Percentiles rank a stretch among this genome's conserved stretches.
phyloP scores from a whole-genome alignment of 1,140 invertebrate genomes.

The Schmidtea mediterranea region DNA sequence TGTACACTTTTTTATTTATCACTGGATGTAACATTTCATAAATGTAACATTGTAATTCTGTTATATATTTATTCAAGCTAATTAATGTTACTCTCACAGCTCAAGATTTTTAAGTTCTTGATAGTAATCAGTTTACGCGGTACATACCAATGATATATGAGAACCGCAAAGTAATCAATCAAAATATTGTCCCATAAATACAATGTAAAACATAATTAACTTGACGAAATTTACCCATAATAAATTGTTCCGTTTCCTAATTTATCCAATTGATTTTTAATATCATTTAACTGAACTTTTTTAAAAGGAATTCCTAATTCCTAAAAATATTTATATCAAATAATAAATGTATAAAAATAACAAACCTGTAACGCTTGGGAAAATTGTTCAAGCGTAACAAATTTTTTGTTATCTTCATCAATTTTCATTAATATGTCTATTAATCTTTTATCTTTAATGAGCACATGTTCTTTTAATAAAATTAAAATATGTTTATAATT shows the following conservation, averaged over 20 bases:
- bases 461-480: constrained; percentile 18
- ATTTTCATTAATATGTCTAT: constrained; percentile 17
- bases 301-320: constrained; percentile 7
- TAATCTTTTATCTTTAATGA: constrained; percentile 19
- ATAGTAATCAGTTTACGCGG: no score
- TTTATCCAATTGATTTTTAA: constrained; percentile 9
- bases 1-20: no score
- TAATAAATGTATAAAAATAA: not conserved
- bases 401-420: constrained; percentile 13
- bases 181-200: no score
- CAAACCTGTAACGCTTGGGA: constrained; percentile 17
- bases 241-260: constrained; percentile 9
- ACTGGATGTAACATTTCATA: no score
- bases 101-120: no score
- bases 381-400: constrained; percentile 17
- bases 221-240: constrained; percentile 10
- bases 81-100: no score
- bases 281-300: constrained; percentile 6
- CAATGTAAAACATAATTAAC: no score
- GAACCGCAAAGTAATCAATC: no score
- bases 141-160: no score
- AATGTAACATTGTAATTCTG: no score
- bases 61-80: no score
- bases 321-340: constrained; percentile 1
- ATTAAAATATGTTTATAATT: constrained; percentile 16